Base-by-base conservation (phyloP, 2,888 invertebrate species). In the Andrena trimmerana region DNA sequence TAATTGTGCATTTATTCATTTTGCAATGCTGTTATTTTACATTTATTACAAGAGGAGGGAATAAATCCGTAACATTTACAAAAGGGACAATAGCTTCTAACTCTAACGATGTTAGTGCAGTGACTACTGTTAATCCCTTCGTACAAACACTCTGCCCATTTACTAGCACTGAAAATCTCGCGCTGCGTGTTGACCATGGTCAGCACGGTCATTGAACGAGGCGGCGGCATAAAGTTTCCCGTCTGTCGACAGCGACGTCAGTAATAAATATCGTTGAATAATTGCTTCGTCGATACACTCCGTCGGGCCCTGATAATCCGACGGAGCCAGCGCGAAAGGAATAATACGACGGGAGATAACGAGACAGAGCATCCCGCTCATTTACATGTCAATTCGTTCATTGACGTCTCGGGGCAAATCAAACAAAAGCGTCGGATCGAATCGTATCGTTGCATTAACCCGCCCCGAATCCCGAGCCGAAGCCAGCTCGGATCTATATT, bases 361-460 rank as follows among this genome's bases (percentile, higher is more conserved):
- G 59, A 20, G 20, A 31, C 16, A 29, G 59, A 33, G 80, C 7
- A 63, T 10, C 27, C 16, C 36, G 48, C 27, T 67, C 52, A 75
- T 82, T 82, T 82, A 63, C 82, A 71, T 75, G 62, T 75, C 70
- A 71, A 82, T 82, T 81, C 67, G 75, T 75, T 81, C 75, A 71
- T 82, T 66, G 70, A 75, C 82, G 57, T 42, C 24, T 48, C 60
- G 62, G 50, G 33, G 36, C 27, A 65, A 80, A 20, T 75, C 36
- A 57, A 75, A 82, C 70, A 75, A 75, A 75, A 70, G 29, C 70
- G n/a, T 10, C 36, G 66, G 7, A 52, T 75, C 67, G 66, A 71
- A 33, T 65, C 68, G 66, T 52, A 60, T 69, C 68, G 69, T 48
- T 57, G 67, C 65, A 71, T 75, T 81, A 82, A 75, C 20, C 13